Percentiles rank a stretch among this genome's conserved stretches.
Evolutionary conservation across 2,888 invertebrate genomes (phyloP).

Genomic region (Pseudoips prasinana): DNA sequence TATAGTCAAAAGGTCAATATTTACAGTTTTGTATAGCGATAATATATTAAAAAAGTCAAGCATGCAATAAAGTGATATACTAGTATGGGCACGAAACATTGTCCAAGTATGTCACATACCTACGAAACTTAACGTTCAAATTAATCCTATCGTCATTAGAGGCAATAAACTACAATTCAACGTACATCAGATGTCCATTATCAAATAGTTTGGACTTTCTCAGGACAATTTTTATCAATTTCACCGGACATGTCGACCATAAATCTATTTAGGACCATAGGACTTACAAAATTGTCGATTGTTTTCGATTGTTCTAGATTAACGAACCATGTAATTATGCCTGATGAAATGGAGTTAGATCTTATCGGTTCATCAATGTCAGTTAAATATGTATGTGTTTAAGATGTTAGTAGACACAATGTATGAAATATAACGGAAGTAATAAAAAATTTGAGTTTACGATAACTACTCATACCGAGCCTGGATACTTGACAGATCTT

Average conservation of each 20-base stretch:
- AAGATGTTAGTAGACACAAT: no score
- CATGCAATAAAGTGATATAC: no score
- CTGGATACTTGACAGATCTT: no score
- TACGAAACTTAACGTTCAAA: constrained; percentile 23
- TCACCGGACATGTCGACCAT: constrained; percentile 48
- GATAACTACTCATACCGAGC: no score
- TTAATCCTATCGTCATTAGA: constrained; percentile 23
- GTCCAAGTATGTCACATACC: constrained; percentile 18
- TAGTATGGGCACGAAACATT: constrained; percentile 9
- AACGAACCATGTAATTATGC: constrained; percentile 77
- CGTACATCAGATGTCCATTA: constrained; percentile 26
- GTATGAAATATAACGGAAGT: no score
- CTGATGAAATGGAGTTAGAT: constrained; percentile 71
- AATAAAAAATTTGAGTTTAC: no score
- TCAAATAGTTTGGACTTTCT: constrained; percentile 25
- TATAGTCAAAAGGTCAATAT: no score
- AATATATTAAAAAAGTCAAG: no score
- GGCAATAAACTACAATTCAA: constrained; percentile 22
- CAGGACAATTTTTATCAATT: constrained; percentile 50
- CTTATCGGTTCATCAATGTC: constrained; percentile 72
- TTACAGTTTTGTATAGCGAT: no score
- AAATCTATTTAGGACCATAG: constrained; percentile 50
- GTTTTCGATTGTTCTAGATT: constrained; percentile 66
- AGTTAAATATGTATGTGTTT: no score
- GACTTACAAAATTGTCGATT: constrained; percentile 50